Evolutionary conservation across 30 jellyfish, hydroid and myxozoan species (phyloP), one percentile per base, ranked within the genome.

Genomic region (Pelagia noctiluca): DNA sequence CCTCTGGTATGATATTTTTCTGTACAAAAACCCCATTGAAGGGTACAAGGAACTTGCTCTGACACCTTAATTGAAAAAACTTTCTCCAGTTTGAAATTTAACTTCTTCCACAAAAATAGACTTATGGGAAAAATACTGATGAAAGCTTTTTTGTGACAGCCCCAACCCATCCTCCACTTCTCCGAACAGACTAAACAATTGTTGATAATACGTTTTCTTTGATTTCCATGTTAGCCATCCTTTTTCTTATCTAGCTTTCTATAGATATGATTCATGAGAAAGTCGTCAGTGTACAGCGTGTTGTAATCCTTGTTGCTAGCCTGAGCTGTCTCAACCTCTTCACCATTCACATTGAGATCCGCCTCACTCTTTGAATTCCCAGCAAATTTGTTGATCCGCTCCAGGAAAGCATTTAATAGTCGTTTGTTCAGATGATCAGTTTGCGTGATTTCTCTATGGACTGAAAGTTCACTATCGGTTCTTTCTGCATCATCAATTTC

Each of bases 211-310:
- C n/a, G n/a, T n/a, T n/a, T n/a, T n/a, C n/a, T n/a, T n/a, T n/a
- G n/a, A n/a, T n/a, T n/a, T n/a, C n/a, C 1, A 16, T 23, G 8
- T 60, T 66, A 66, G 22, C 47, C 47, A n/a, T 47, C 62, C 7
- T 74, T 80, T 13, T 53, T 68, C 26, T 65, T 57, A 26, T 89
- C 91, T 3, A 89, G 68, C 38, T 96, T 89, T 53, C 95, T 73
- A 35, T 78, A 86, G 28, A 95, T 95, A 30, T 97, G 80, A 52
- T 95, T 97, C 96, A 95, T 88, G 63, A 95, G 38, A 22, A 89
- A 83, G 84, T 95, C 99, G 80, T 95, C 99, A 54, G 96, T 83
- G 63, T 80, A 95, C 19, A 85, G 93, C 2, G 65, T 32, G 35
- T 73, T 61, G 74, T 71, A 64, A 18, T 80, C 92, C 50, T 93